Evolutionary conservation across 2,113 vertebrate genomes (phyloP), one percentile per base, ranked within the genome.

Genomic region (Salvator merianae): DNA sequence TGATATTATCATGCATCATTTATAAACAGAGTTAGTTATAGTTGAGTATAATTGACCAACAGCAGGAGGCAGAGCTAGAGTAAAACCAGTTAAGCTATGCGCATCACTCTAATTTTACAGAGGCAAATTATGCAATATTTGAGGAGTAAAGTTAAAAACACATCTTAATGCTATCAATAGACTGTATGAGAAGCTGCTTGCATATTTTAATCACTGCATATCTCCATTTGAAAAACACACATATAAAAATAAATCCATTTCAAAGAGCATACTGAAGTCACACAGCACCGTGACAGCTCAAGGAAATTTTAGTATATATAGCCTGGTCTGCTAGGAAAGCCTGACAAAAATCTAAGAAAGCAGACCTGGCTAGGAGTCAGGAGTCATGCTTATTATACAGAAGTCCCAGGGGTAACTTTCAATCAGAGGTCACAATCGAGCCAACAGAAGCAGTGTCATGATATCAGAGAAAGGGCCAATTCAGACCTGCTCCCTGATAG

Each of bases 361-460:
- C 93, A 92, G 93, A 95, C 91, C 95, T 97, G 96, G 94, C 94
- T 95, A 97, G 96, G 95, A 96, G 94, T 94, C 94, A 97, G 98
- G 97, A 98, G 98, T 98, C 97, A 99, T 91, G 97, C 96, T 96
- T 98, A 95, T 99, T 98, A 98, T 94, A 94, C 79, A 81, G 92
- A 95, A 94, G 94, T 98, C 97, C 97, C 97, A 97, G 97, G 97
- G 96, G 95, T 97, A 97, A 97, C 95, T 94, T 90, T 95, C 90
- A 95, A 97, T 96, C 97, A 96, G 96, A 95, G 96, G 94, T 97
- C 97, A 96, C 94, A 95, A 95, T 97, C 95, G 95, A 97, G 95
- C 95, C 95, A 95, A 95, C 94, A 96, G 96, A 96, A 96, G 95
- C 95, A 96, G 95, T 96, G 96, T 97, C 96, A 96, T 93, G 94